phyloP scores from a whole-genome alignment of 2,113 vertebrate species.

The Corythaeola cristata region DNA sequence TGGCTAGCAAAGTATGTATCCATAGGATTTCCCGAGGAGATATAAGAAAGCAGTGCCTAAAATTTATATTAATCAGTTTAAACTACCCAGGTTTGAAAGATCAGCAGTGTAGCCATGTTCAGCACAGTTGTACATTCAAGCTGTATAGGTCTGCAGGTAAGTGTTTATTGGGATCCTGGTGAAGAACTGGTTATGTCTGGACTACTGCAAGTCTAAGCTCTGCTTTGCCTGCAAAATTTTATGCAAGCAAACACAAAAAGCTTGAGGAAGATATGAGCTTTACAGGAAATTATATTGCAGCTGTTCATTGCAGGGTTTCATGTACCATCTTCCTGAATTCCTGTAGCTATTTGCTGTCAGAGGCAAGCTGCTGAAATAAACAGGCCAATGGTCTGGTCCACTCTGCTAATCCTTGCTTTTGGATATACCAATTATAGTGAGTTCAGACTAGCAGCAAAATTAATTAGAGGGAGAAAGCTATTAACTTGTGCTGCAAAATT shows the following conservation, averaged over 20 bases:
- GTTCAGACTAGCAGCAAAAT: slow-evolving; percentile 25
- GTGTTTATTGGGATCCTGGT: background rate
- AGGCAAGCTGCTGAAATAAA: background rate
- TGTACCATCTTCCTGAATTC: background rate
- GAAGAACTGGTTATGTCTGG: background rate
- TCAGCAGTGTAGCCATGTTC: background rate
- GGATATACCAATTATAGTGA: background rate
- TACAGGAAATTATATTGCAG: background rate
- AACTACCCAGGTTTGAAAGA: background rate
- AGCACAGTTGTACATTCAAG: background rate
- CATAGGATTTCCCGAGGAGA: background rate
- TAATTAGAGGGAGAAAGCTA: slow-evolving; percentile 52
- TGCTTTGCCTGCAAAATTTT: background rate
- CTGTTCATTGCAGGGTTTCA: background rate
- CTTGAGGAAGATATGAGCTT: background rate
- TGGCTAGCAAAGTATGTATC: background rate
- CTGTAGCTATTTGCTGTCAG: background rate
- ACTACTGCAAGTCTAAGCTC: background rate
- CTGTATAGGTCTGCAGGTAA: background rate
- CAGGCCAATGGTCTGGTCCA: background rate
- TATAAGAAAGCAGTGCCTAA: background rate
- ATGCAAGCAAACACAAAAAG: background rate
- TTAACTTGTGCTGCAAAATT: slow-evolving; percentile 30
- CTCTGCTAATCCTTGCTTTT: slow-evolving; percentile 25
- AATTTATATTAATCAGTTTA: background rate